Evolutionary conservation across 2,113 vertebrate genomes (phyloP).

Genomic region (Trematomus loennbergii): DNA sequence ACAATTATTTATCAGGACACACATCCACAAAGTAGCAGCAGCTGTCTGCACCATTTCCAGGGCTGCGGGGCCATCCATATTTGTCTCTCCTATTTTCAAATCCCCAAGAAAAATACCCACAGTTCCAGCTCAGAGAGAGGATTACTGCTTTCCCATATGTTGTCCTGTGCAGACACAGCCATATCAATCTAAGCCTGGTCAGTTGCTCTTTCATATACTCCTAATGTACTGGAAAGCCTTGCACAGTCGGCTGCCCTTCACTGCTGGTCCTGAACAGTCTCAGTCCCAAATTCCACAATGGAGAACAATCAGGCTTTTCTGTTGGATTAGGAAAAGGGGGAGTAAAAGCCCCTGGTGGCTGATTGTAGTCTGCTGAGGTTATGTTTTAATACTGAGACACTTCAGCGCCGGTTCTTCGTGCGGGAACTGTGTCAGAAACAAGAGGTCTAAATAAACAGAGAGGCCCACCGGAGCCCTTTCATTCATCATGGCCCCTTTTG

Average conservation of each 20-base stretch:
- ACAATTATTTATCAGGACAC: constrained; percentile 80
- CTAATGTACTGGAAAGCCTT: constrained; percentile 95
- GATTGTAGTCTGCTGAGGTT: constrained; percentile 89
- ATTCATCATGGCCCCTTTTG: constrained; percentile 86
- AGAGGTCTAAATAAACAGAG: constrained; percentile 90
- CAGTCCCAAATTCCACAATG: constrained; percentile 63
- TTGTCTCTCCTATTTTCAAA: constrained; percentile 73
- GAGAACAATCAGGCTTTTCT: constrained; percentile 79
- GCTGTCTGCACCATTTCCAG: constrained; percentile 77
- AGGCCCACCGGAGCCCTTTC: constrained; percentile 83
- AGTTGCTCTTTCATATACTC: constrained; percentile 87
- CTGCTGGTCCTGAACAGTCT: constrained; percentile 82
- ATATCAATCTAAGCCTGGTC: constrained; percentile 84
- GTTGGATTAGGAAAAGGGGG: constrained; percentile 57
- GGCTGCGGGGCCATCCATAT: constrained; percentile 69
- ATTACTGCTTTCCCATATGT: constrained; percentile 87
- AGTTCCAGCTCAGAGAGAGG: constrained; percentile 72
- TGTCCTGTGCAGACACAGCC: constrained; percentile 76
- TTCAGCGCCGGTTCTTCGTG: constrained; percentile 87
- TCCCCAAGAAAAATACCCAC: constrained; percentile 82
- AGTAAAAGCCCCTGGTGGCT: constrained; percentile 86
- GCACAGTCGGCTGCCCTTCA: constrained; percentile 82
- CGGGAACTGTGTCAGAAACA: constrained; percentile 87
- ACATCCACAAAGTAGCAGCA: constrained; percentile 72
- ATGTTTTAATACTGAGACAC: constrained; percentile 89